Conservation (phyloP, 2,113 vertebrate species). For the Tetrao urogallus region DNA sequence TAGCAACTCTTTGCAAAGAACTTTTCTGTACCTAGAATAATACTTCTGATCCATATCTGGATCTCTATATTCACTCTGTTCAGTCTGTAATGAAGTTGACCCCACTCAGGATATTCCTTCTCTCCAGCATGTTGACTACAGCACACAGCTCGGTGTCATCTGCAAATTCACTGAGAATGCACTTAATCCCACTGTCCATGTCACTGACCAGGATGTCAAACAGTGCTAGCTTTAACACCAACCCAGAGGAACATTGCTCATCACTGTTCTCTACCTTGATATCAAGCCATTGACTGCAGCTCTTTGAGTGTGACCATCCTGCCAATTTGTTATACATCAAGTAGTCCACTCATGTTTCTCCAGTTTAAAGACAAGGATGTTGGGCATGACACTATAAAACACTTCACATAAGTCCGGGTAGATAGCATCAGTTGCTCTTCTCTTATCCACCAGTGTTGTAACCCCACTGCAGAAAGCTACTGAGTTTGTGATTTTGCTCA, state of each 20-base stretch:
- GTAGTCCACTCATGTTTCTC: no score
- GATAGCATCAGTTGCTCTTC: not conserved
- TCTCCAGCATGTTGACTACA: not conserved
- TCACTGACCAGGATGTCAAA: not conserved
- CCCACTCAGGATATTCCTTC: no score
- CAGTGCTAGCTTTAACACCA: not conserved
- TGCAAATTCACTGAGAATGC: not conserved
- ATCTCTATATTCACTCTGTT: not conserved
- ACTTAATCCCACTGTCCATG: not conserved
- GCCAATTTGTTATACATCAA: no score
- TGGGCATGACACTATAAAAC: not conserved
- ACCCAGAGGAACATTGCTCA: not conserved
- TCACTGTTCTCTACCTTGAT: not conserved
- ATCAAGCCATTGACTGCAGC: not conserved
- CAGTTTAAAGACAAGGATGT: not conserved
- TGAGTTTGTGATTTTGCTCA: not conserved
- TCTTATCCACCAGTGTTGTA: not conserved
- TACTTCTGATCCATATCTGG: not conserved
- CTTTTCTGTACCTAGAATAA: not conserved
- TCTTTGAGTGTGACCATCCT: no score
- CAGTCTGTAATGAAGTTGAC: no score
- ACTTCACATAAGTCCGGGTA: not conserved
- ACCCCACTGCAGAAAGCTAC: not conserved
- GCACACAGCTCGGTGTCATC: not conserved
- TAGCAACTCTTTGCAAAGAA: not conserved